Percentiles rank a stretch among this genome's conserved stretches.
These are phyloP conservation scores for Sebastiscus albofasciatus DNA, from an alignment of 2,797 vertebrate species.

Conservation along the genomic window DNA sequence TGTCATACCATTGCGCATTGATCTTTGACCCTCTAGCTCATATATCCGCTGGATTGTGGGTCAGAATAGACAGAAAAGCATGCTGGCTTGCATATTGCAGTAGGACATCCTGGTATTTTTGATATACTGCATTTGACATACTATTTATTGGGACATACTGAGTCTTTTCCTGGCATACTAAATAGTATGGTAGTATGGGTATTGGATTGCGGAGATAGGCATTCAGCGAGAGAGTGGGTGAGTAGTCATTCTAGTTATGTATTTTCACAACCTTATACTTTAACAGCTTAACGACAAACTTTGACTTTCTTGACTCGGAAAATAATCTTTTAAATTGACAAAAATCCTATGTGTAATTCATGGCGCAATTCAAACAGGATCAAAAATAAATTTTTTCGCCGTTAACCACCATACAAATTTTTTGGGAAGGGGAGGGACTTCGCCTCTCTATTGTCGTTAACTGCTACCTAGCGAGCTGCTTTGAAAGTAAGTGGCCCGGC, in stretches of 20 bases:
- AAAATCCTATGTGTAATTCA: background rate
- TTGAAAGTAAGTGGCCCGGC: constrained; percentile 13
- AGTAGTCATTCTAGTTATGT: background rate
- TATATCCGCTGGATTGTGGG: too few species aligned
- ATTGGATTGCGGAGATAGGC: background rate
- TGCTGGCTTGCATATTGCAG: too few species aligned
- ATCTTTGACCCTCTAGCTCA: too few species aligned
- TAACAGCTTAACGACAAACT: background rate
- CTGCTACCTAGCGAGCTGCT: constrained; percentile 40
- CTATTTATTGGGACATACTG: too few species aligned
- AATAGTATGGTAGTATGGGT: background rate
- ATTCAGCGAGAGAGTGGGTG: background rate
- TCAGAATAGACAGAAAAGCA: too few species aligned
- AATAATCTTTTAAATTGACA: background rate
- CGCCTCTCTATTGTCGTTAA: background rate
- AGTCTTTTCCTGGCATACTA: background rate
- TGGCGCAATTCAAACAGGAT: background rate
- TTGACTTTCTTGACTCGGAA: background rate
- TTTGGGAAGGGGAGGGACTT: background rate
- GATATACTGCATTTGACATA: background rate
- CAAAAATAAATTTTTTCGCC: background rate
- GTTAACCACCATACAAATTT: background rate
- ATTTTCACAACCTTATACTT: background rate
- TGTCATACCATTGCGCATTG: too few species aligned
- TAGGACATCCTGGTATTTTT: background rate